phyloP scores from a whole-genome alignment of 2,113 vertebrate genomes.

The Cyanocitta stelleri region DNA sequence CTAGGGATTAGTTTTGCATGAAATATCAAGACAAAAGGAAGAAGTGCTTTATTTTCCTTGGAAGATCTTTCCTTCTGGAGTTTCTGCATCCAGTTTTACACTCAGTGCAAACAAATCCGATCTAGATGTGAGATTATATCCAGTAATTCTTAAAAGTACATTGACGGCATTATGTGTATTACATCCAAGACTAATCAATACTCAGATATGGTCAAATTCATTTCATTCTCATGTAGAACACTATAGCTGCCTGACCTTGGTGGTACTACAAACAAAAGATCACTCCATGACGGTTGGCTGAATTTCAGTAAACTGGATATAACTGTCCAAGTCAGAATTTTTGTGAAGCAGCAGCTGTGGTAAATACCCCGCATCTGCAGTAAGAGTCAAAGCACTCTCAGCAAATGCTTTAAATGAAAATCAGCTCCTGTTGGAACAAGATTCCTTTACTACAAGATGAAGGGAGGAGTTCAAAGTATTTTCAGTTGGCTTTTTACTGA shows the following conservation, averaged over 20 bases:
- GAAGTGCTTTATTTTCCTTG: not conserved
- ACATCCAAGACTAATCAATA: not conserved
- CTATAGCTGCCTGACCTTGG: not conserved
- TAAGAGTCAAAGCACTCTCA: not conserved
- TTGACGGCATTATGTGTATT: accelerated
- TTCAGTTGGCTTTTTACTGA: not conserved
- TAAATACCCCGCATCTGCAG: not conserved
- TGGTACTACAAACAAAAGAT: not conserved
- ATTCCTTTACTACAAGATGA: not conserved
- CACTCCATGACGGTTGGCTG: accelerated
- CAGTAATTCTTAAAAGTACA: not conserved
- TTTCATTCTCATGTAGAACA: not conserved
- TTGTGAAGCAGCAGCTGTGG: not conserved
- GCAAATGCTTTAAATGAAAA: not conserved
- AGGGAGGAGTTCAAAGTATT: not conserved
- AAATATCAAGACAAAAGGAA: not conserved
- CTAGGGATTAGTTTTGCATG: not conserved
- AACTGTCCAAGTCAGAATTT: not conserved
- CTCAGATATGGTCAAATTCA: not conserved
- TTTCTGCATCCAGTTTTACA: not conserved
- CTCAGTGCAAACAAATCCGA: not conserved
- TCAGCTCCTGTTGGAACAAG: not conserved
- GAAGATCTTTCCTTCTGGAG: not conserved
- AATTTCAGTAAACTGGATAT: not conserved
- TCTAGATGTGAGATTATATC: not conserved